These are phyloP conservation scores for Phragmatobia fuliginosa DNA, from an alignment of 2,888 invertebrate species.

Conservation along the genomic window DNA sequence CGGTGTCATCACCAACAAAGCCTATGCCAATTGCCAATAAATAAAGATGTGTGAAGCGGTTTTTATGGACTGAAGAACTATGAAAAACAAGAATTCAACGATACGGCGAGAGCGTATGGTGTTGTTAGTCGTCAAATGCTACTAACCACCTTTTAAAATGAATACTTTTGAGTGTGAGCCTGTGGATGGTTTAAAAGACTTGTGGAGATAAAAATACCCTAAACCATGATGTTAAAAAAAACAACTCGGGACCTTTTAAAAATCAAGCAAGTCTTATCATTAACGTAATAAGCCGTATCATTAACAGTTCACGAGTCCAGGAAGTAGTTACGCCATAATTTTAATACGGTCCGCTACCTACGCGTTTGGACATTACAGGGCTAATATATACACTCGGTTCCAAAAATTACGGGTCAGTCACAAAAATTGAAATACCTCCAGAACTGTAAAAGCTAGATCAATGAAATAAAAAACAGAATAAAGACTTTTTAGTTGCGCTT, in stretches of 20 bases:
- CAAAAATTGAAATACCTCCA: too few relatives aligned
- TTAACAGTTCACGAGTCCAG: background rate
- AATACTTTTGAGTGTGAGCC: background rate
- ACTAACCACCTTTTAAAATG: background rate
- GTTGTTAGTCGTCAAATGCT: background rate
- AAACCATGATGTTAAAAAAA: background rate
- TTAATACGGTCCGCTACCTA: background rate
- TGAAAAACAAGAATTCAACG: background rate
- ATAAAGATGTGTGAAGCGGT: too few relatives aligned
- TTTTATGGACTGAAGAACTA: background rate
- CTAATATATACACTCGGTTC: too few relatives aligned
- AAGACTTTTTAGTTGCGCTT: too few relatives aligned
- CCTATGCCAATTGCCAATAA: too few relatives aligned
- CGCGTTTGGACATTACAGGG: background rate
- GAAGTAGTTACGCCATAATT: background rate
- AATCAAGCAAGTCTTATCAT: background rate
- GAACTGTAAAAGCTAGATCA: too few relatives aligned
- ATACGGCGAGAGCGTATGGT: background rate
- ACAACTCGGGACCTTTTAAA: background rate
- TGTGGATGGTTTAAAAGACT: background rate
- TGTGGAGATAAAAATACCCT: background rate
- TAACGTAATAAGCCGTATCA: background rate
- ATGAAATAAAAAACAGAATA: too few relatives aligned
- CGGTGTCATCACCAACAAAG: background rate
- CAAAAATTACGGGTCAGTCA: too few relatives aligned